These are phyloP conservation scores for Myripristis jacobus DNA, from an alignment of 2,797 vertebrate species.

Conservation along the genomic window DNA sequence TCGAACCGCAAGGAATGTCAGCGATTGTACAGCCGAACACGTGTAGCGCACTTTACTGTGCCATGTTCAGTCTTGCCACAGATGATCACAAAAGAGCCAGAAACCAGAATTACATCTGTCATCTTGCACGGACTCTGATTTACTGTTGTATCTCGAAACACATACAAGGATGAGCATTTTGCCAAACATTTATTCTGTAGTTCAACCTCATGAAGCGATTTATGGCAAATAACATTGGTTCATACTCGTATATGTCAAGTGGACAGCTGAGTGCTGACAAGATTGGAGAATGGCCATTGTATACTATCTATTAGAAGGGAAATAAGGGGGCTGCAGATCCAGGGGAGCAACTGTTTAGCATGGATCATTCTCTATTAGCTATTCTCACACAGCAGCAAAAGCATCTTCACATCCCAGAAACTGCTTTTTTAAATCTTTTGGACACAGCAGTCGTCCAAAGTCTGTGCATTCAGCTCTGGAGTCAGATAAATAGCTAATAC, in stretches of 20 bases:
- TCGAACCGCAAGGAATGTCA: constrained; percentile 52
- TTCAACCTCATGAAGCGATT: constrained; percentile 93
- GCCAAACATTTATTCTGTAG: constrained; percentile 77
- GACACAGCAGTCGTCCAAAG: no score
- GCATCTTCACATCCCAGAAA: not conserved
- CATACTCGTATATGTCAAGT: not conserved
- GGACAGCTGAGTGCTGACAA: constrained; percentile 21
- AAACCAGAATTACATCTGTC: not conserved
- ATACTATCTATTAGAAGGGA: constrained; percentile 10
- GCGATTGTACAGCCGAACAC: constrained; percentile 37
- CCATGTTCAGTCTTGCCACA: not conserved
- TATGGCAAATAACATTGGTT: constrained; percentile 89
- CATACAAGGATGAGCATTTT: no score
- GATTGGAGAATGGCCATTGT: constrained; percentile 4
- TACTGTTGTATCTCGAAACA: not conserved
- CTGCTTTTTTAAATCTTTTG: not conserved
- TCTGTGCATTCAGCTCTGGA: not conserved
- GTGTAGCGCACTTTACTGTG: not conserved
- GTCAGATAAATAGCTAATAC: not conserved
- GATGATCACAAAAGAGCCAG: not conserved
- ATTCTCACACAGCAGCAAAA: not conserved
- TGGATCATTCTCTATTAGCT: constrained; percentile 17
- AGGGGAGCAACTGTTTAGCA: constrained; percentile 2
- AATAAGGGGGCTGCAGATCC: constrained; percentile 3
- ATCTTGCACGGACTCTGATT: not conserved